phyloP scores from a whole-genome alignment of 2,888 invertebrate species.

The Microctonus brassicae region DNA sequence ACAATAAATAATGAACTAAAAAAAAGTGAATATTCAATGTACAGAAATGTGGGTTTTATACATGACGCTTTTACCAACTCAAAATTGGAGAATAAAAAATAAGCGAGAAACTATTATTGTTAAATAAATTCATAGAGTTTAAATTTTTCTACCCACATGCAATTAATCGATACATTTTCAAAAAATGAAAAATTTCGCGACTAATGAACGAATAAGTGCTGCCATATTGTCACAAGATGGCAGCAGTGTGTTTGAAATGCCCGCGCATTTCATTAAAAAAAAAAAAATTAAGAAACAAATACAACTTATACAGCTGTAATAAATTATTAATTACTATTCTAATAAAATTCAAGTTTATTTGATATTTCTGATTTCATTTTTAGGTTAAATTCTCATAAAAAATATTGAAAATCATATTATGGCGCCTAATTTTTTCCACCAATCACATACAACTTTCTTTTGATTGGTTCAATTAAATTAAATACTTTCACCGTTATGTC shows the following conservation, averaged over 20 bases:
- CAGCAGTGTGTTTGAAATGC: neutral
- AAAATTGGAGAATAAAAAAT: conserved; percentile 18
- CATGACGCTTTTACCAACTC: conserved; percentile 59
- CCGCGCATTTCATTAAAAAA: neutral
- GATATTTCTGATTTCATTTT: neutral
- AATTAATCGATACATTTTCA: no score
- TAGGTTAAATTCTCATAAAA: neutral
- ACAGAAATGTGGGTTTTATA: conserved; percentile 58
- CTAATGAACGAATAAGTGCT: no score
- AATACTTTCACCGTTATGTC: neutral
- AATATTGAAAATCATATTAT: neutral
- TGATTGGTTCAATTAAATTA: neutral
- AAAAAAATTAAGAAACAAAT: neutral
- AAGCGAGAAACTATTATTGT: conserved; percentile 61
- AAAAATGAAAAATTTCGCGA: no score
- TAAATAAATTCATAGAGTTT: conserved; percentile 44
- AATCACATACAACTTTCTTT: neutral
- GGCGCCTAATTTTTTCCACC: neutral
- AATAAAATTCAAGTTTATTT: neutral
- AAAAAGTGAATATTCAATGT: neutral
- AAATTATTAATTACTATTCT: neutral
- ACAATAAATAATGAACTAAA: neutral
- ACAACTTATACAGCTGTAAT: neutral
- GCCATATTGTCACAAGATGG: neutral
- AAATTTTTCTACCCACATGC: neutral